Percentiles rank a stretch among this genome's conserved stretches.
phyloP scores from a whole-genome alignment of 2,113 vertebrate species.

The Laterallus jamaicensis region DNA sequence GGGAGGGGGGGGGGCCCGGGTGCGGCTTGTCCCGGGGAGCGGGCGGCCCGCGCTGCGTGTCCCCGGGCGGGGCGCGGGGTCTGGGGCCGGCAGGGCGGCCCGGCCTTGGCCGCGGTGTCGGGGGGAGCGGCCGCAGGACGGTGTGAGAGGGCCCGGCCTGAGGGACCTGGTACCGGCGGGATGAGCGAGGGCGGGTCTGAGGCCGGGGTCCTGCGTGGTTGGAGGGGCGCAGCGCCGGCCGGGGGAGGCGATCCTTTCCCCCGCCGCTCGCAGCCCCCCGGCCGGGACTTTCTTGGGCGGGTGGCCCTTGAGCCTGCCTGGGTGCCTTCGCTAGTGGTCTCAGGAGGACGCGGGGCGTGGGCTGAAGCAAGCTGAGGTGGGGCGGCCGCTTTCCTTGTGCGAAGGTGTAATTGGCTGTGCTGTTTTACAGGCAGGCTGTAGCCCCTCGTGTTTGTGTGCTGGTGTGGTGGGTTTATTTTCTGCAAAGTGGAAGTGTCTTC shows the following conservation, averaged over 20 bases:
- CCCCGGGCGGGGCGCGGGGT: not conserved
- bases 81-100: not conserved
- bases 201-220: too few relatives aligned
- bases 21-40: too few relatives aligned
- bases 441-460: not conserved
- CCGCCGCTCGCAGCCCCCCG: fast-evolving
- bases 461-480: not conserved
- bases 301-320: fast-evolving
- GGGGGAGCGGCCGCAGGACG: not conserved
- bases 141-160: fast-evolving
- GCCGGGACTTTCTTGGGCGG: fast-evolving
- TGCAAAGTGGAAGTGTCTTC: not conserved
- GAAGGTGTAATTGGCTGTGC: fast-evolving
- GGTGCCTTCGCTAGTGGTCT: fast-evolving
- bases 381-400: not conserved
- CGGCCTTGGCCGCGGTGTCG: not conserved
- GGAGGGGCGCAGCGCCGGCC: too few relatives aligned
- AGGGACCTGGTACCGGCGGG: fast-evolving
- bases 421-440: not conserved
- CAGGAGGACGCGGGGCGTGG: not conserved
- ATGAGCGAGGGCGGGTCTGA: fast-evolving
- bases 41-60: not conserved
- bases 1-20: not conserved
- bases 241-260: too few relatives aligned
- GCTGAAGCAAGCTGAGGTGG: not conserved